Evolutionary conservation across 2,888 invertebrate genomes (phyloP).

Genomic region (Flabesymbios commensalis): DNA sequence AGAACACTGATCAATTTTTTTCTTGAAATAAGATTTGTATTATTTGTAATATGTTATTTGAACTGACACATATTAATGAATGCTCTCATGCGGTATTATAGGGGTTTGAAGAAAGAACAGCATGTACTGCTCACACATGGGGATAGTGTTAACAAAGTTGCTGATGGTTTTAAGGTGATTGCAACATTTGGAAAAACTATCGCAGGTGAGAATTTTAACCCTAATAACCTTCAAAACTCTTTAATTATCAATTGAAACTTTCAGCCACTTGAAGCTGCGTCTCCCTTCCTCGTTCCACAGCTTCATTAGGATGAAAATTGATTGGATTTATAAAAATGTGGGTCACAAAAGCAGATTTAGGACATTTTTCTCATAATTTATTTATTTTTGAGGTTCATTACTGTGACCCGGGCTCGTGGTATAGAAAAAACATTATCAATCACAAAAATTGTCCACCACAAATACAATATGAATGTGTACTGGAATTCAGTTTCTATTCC

Average conservation of each 20-base stretch:
- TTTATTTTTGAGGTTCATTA: too few species aligned
- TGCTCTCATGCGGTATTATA: constrained; percentile 59
- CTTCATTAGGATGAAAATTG: too few species aligned
- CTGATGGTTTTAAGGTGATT: constrained; percentile 83
- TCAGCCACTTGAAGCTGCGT: too few species aligned
- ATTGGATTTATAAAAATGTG: too few species aligned
- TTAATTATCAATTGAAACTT: not conserved
- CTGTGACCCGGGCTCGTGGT: too few species aligned
- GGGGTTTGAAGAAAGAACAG: constrained; percentile 84
- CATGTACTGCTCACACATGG: constrained; percentile 95
- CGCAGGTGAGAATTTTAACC: constrained; percentile 53
- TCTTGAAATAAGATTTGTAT: not conserved
- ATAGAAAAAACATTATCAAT: too few species aligned
- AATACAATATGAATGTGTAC: too few species aligned
- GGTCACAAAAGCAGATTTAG: too few species aligned
- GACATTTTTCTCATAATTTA: too few species aligned
- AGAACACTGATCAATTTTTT: not conserved
- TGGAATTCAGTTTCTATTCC: too few species aligned
- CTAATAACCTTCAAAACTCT: not conserved
- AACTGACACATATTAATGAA: not conserved
- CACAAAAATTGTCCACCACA: too few species aligned
- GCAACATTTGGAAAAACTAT: constrained; percentile 67
- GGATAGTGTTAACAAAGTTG: constrained; percentile 90
- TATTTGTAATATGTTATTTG: not conserved
- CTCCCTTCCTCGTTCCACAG: too few species aligned